Conservation (phyloP, 2,113 vertebrate genomes). For the Nymphicus hollandicus region DNA sequence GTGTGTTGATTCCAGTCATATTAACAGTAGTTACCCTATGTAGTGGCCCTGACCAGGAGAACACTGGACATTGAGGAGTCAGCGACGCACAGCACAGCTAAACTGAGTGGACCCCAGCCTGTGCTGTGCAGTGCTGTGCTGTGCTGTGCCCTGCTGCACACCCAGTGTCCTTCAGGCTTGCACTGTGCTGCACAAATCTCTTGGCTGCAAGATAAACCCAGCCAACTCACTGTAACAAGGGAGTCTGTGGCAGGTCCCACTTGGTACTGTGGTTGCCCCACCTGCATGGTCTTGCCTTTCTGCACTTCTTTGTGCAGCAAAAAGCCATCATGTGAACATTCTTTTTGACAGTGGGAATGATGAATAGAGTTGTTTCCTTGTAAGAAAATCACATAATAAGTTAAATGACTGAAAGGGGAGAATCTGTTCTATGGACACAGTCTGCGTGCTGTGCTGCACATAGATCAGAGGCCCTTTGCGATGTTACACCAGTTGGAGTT, state of each 20-base stretch:
- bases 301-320: neutral
- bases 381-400: neutral
- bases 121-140: neutral
- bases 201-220: accelerated
- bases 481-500: neutral
- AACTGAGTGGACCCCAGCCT: accelerated
- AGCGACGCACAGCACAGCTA: neutral
- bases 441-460: neutral
- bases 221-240: accelerated
- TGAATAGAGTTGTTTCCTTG: accelerated
- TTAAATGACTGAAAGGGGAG: neutral
- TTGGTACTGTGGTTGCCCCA: accelerated
- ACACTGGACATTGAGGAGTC: accelerated
- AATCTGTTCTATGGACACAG: neutral
- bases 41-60: neutral
- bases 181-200: neutral
- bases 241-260: neutral
- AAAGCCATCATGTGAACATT: neutral
- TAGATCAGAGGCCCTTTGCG: neutral
- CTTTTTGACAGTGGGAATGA: neutral
- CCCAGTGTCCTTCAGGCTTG: neutral
- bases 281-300: neutral
- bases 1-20: neutral
- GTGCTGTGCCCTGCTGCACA: neutral
- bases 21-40: accelerated